phyloP scores from a whole-genome alignment of 2,797 vertebrate genomes.

The Hapalemur alaotrensis region DNA sequence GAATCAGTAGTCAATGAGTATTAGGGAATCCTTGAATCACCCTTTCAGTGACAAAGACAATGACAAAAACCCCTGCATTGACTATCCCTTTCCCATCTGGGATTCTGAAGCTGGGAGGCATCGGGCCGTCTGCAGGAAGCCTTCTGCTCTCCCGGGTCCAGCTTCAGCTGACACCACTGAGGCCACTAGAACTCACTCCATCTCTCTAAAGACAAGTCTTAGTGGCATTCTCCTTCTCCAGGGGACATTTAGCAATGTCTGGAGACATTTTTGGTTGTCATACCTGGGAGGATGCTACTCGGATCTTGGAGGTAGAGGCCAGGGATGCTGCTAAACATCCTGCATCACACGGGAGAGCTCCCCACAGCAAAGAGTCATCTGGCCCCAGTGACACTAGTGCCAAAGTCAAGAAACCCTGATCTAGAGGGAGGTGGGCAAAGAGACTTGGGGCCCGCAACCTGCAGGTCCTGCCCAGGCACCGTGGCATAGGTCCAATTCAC shows the following conservation, averaged over 20 bases:
- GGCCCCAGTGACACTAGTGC: neutral
- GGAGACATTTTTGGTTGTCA: neutral
- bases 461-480: neutral
- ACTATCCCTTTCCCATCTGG: neutral
- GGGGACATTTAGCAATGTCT: neutral
- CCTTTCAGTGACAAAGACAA: neutral
- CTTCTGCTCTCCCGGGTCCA: neutral
- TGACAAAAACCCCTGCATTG: neutral
- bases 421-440: neutral
- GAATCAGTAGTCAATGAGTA: neutral
- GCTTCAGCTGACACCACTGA: neutral
- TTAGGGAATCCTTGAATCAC: neutral
- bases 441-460: neutral
- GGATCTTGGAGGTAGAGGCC: neutral
- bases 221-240: neutral
- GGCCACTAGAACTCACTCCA: neutral
- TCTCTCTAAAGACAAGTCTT: neutral
- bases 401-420: neutral
- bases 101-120: neutral
- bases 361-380: neutral
- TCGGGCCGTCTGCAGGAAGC: neutral
- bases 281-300: neutral
- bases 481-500: neutral
- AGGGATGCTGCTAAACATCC: neutral
- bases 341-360: neutral